Percentiles rank a stretch among this genome's conserved stretches.
These are phyloP conservation scores for Criorhina ranunculi DNA, from an alignment of 2,888 invertebrate genomes.

Conservation along the genomic window DNA sequence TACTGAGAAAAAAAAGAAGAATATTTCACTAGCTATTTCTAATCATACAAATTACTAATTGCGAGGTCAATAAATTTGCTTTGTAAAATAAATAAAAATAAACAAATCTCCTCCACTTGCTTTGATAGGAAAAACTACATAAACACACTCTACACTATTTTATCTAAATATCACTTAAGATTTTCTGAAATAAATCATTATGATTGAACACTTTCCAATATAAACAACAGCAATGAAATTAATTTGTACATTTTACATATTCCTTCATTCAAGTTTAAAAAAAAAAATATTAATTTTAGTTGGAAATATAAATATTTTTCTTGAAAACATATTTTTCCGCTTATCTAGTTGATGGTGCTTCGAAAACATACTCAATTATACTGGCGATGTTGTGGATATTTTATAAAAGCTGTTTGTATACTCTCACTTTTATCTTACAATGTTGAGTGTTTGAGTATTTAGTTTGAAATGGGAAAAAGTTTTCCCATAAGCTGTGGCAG, in stretches of 20 bases:
- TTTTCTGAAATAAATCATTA: constrained; percentile 25
- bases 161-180: constrained; percentile 2
- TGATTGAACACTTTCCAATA: constrained; percentile 65
- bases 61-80: neutral
- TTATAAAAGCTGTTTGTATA: constrained; percentile 31
- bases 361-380: constrained; percentile 64
- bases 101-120: constrained; percentile 30
- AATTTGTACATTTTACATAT: constrained; percentile 41
- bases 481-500: neutral
- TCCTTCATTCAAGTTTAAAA: neutral
- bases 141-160: constrained; percentile 27
- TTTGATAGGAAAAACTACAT: constrained; percentile 42
- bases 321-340: constrained; percentile 34
- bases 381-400: constrained; percentile 22
- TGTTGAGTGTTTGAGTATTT: neutral
- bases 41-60: too few relatives aligned
- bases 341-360: constrained; percentile 52
- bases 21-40: too few relatives aligned
- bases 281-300: constrained; percentile 6
- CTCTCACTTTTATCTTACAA: constrained; percentile 13
- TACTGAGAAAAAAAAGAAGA: too few relatives aligned
- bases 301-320: neutral
- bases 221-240: constrained; percentile 44
- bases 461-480: neutral
- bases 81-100: neutral